Evolutionary conservation across 2,888 invertebrate genomes (phyloP), one percentile per base, ranked within the genome.

Genomic region (Drosophila pseudotalamancana): DNA sequence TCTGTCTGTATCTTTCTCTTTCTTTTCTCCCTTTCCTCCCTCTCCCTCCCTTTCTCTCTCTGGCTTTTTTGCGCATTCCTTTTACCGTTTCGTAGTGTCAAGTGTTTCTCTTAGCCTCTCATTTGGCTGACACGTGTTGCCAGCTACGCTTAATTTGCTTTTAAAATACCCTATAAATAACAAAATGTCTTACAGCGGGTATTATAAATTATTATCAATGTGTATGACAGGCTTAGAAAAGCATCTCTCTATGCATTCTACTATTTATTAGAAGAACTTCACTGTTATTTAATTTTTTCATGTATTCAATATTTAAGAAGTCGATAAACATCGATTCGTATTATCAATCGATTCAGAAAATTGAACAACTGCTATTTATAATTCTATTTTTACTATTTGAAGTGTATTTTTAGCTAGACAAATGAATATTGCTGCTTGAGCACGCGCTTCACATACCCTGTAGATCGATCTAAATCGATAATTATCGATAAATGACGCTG

Each of bases 51-150:
- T 35, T 6, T 16, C n/a, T 21, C 8, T 12, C 4, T 23, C 19
- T n/a, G 9, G 4, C 0, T 14, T 16, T 27, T 1, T 5, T 53
- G 29, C 43, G 43, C 27, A 67, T 67, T 65, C 49, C 23, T 23
- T 45, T 18, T 48, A 34, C 32, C 27, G 50, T 63, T 23, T 46
- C 57, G 49, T 59, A 18, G n/a, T n/a, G 27, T 29, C 18, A 29
- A 29, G n/a, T 29, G 43, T 6, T 29, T 29, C 18, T 27, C 16
- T 43, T 8, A 19, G 25, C 12, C 19, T 25, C 14, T 27, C 12
- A 3, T 25, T 48, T 31, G 12, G 40, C 40, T 69, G 69, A 70
- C 81, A 86, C 74, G 82, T 81, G 60, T 80, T 76, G 66, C 63
- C 80, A 67, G 68, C 56, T 56, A 51, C 45, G 60, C 81, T 51